These are phyloP conservation scores for Sesia apiformis DNA, from an alignment of 2,888 invertebrate species.

Conservation along the genomic window DNA sequence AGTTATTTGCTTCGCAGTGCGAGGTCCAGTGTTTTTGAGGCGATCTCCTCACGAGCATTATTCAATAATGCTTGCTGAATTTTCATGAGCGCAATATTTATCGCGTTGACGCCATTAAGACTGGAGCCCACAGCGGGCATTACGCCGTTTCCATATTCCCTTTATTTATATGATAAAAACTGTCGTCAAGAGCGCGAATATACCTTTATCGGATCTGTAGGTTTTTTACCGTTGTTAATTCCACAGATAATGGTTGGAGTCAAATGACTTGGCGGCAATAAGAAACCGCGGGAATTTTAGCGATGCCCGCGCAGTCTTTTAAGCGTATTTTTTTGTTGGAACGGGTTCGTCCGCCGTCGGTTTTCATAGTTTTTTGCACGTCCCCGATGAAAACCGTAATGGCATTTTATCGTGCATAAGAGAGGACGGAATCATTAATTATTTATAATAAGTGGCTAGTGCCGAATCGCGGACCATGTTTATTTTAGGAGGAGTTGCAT, in stretches of 20 bases:
- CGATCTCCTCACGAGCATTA: constrained; percentile 13
- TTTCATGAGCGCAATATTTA: constrained; percentile 66
- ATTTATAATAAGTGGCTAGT: constrained; percentile 73
- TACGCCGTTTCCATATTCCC: constrained; percentile 46
- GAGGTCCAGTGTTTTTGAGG: constrained; percentile 34
- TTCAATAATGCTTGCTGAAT: constrained; percentile 50
- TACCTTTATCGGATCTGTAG: constrained; percentile 59
- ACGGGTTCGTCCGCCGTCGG: constrained; percentile 55
- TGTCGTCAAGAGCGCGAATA: constrained; percentile 47
- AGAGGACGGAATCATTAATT: constrained; percentile 70
- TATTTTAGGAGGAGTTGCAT: constrained; percentile 24
- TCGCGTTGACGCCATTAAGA: constrained; percentile 49
- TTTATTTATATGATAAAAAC: constrained; percentile 60
- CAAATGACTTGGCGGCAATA: constrained; percentile 64
- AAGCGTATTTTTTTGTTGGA: constrained; percentile 56
- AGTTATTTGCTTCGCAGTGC: constrained; percentile 29
- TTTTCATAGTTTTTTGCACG: constrained; percentile 62
- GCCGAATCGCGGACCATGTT: constrained; percentile 52
- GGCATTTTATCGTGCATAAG: constrained; percentile 74
- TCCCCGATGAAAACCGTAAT: constrained; percentile 71
- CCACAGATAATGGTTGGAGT: constrained; percentile 69
- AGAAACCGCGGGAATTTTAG: constrained; percentile 69
- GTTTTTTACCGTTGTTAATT: constrained; percentile 68
- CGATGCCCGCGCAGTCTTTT: constrained; percentile 68
- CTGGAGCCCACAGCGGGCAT: constrained; percentile 26